Base-by-base conservation (phyloP, 2,888 invertebrate species). In the Sialis lutaria region DNA sequence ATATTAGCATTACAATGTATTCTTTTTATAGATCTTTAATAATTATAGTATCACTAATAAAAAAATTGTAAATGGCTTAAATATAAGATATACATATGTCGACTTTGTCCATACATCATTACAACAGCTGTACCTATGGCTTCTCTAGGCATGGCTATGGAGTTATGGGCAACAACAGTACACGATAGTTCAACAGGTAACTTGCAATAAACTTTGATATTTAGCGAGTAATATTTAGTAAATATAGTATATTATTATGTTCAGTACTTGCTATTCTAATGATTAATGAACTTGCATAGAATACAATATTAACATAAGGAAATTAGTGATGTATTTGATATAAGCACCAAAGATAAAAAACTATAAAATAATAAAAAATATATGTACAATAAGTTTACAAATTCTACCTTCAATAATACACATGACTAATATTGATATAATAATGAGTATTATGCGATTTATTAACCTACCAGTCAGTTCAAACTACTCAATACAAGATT, bases 251-350 rank as follows among this genome's bases (percentile, higher is more conserved):
- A 9, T 31, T 39, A 42, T 44, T 22, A 22, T 22, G 48, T 31
- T 49, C 48, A 52, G 50, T 51, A 60, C 60, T 59, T 59, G 64
- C 65, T 65, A 65, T 64, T 64, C 64, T 64, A 65, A 65, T 64
- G 64, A 64, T 64, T 61, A 61, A 63, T 63, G 62, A 60, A 61
- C 60, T 52, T 46, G 46, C 46, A 22, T 22, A 22, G 22, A 22
- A 22, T 22, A 22, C 22, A 22, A 22, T 22, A 22, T 22, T 22
- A 22, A 22, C 22, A 22, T 22, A 22, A 22, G 22, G 22, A 22
- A 22, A 22, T 22, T 22, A 22, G 22, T 22, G 22, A 22, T 22
- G 22, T 22, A 22, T 22, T 22, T 22, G 22, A 22, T 22, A 22
- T 22, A 22, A 22, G 22, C 22, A 22, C 22, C 22, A 22, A 22